Evolutionary conservation across 1,140 invertebrate species (phyloP).

Genomic region (Cydia strobilella): DNA sequence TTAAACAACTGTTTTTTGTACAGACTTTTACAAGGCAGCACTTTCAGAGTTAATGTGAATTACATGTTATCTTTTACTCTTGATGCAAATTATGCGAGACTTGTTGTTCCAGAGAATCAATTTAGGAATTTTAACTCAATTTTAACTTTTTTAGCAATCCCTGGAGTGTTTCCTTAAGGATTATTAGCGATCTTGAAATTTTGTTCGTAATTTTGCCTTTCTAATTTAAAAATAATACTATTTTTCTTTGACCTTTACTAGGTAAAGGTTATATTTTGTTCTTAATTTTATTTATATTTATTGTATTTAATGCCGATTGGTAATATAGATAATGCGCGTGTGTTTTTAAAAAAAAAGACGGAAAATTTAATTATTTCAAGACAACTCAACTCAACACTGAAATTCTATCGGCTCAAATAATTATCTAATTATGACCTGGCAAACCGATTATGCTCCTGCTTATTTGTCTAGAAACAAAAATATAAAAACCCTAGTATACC

Average conservation of each 20-base stretch:
- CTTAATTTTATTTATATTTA: not conserved
- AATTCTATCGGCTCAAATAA: too few species aligned
- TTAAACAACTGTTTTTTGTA: not conserved
- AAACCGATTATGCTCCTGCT: too few species aligned
- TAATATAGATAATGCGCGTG: too few species aligned
- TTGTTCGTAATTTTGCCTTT: not conserved
- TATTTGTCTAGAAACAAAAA: too few species aligned
- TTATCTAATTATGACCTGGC: too few species aligned
- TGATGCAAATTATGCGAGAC: conserved; percentile 4
- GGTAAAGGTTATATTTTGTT: too few species aligned
- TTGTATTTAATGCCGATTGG: too few species aligned
- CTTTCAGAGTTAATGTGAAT: not conserved
- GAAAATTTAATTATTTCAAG: too few species aligned
- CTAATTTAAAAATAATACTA: not conserved
- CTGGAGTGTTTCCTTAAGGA: not conserved
- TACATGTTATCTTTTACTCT: not conserved
- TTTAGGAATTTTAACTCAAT: conserved; percentile 10
- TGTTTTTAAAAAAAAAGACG: too few species aligned
- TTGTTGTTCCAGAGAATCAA: conserved; percentile 12
- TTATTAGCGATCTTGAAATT: conserved; percentile 8
- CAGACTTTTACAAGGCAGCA: not conserved
- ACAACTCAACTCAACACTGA: too few species aligned
- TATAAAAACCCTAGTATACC: too few species aligned
- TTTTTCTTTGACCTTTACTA: too few species aligned
- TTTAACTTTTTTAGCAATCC: conserved; percentile 21